phyloP scores from a whole-genome alignment of 2,113 vertebrate species.

The Nibea coibor region DNA sequence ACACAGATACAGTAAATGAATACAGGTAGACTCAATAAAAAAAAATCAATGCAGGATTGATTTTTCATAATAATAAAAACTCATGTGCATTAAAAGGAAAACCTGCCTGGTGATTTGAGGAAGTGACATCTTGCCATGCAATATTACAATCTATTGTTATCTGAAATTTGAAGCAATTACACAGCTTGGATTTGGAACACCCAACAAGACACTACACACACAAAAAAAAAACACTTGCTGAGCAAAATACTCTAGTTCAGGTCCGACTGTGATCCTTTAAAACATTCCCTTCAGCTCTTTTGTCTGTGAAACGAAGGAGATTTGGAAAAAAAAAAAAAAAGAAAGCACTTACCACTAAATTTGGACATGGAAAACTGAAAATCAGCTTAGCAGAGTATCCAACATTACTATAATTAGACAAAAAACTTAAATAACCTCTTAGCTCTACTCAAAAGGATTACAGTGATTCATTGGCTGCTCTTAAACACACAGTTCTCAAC shows the following conservation, averaged over 20 bases:
- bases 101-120: background rate
- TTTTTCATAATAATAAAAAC: background rate
- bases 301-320: background rate
- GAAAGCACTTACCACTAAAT: background rate
- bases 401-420: constrained; percentile 1
- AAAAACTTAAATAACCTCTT: constrained; percentile 7
- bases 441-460: constrained; percentile 6
- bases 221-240: background rate
- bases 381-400: background rate
- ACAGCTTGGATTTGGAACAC: background rate
- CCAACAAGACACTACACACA: background rate
- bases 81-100: background rate
- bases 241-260: background rate
- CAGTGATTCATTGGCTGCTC: constrained; percentile 12
- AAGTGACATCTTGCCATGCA: background rate
- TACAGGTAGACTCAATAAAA: background rate
- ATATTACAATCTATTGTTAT: background rate
- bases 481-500: constrained; percentile 5
- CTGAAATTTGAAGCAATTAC: background rate
- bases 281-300: background rate
- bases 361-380: constrained; percentile 3
- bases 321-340: background rate
- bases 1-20: background rate
- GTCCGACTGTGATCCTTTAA: constrained; percentile 23
- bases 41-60: background rate